A percentile compares a stretch with the other conserved stretches of the same genome.
phyloP scores from a whole-genome alignment of 2,888 invertebrate species.

The Lepidocyrtoides sp. region DNA sequence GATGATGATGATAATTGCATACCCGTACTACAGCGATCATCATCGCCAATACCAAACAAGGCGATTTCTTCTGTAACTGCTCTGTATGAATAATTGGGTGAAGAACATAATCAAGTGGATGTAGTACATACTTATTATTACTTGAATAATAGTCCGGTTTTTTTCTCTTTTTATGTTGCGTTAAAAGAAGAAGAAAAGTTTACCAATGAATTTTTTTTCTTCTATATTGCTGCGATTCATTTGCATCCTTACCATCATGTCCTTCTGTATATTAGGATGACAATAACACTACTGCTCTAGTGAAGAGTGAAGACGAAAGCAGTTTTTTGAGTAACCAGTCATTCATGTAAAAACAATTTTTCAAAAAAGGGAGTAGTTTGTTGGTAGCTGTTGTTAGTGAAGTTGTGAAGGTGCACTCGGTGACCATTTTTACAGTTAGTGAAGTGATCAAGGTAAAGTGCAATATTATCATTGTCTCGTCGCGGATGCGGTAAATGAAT shows the following conservation, averaged over 20 bases:
- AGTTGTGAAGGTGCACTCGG: neutral
- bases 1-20: neutral
- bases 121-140: neutral
- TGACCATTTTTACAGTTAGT: conserved; percentile 37
- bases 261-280: conserved; percentile 4
- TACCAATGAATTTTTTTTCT: neutral
- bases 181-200: neutral
- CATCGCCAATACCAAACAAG: conserved; percentile 1
- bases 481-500: conserved; percentile 2
- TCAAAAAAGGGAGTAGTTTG: neutral
- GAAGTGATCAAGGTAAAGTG: neutral
- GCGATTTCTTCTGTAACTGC: neutral
- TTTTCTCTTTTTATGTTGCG: conserved; percentile 12
- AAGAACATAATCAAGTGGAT: conserved; percentile 31
- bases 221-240: conserved; percentile 10
- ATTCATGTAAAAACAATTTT: conserved; percentile 20
- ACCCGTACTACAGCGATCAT: neutral
- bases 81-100: conserved; percentile 58
- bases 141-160: conserved; percentile 51
- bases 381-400: neutral
- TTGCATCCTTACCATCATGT: conserved; percentile 32
- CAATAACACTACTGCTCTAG: conserved; percentile 5
- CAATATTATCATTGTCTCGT: neutral
- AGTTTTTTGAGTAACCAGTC: conserved; percentile 39
- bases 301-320: conserved; percentile 58